Base-by-base conservation (phyloP, 2,888 invertebrate genomes). In the Electrophaes corylata region DNA sequence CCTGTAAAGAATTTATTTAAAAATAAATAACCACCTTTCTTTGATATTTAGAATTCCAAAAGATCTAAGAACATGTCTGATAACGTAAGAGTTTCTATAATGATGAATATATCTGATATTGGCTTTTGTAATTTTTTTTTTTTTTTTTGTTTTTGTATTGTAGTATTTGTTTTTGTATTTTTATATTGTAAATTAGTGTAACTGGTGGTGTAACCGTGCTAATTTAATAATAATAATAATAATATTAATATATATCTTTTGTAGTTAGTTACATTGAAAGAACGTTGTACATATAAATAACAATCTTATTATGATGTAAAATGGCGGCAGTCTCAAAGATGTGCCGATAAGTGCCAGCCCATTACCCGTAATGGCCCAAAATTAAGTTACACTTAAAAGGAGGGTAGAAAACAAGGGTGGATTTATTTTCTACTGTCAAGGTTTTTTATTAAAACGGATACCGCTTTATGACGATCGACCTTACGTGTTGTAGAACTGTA, bases 341-440 rank as follows among this genome's bases (percentile, higher is more conserved):
- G 79, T 72, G 69, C 73, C 80, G 82, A 84, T 86, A 88, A 89
- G 82, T 83, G 83, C 75, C 73, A 68, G 67, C 73, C 82, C 83
- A 85, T 86, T 82, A 78, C 65, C 72, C 66, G 73, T 84, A 86
- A 89, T 88, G 86, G 84, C 62, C 67, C 70, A 66, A 85, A 87
- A 88, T 88, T 84, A 84, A 87, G 79, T 89, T 86, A 85, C 76
- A 81, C 76, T 79, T 75, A 79, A 83, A 79, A 77, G 58, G 64
- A 55, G 62, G 64, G 73, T 73, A 66, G 67, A 70, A 69, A 70
- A 67, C 66, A 70, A 70, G 66, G 66, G 66, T 55, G 64, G 62
- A 64, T 65, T 68, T 70, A 67, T 67, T 66, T 67, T 65, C 66
- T 56, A 55, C 50, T 48, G 47, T 58, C 63, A 68, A 11, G 16